Conservation (phyloP, 2,797 vertebrate species). For the Champsocephalus esox region DNA sequence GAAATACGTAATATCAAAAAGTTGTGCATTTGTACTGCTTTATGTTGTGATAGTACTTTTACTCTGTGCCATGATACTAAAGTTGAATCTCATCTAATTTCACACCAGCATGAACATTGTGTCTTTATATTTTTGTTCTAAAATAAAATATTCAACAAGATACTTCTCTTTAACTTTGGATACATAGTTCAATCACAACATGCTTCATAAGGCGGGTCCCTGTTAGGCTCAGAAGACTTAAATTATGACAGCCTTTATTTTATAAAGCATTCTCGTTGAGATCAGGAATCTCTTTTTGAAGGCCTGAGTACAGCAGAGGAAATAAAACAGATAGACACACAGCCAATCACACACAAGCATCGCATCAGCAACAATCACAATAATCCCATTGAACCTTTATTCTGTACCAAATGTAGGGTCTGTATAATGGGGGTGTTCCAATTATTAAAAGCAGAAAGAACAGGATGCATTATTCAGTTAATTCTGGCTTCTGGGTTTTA, state of each 20-base stretch:
- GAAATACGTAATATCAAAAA: not conserved
- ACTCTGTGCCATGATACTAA: not conserved
- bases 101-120: not conserved
- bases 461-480: not conserved
- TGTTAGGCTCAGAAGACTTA: not conserved
- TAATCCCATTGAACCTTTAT: not conserved
- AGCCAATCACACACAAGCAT: not conserved
- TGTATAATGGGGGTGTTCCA: not conserved
- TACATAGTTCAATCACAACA: not conserved
- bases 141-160: not conserved
- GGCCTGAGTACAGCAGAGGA: not conserved
- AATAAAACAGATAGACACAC: not conserved
- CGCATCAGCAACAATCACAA: not conserved
- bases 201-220: not conserved
- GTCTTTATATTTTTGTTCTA: not conserved
- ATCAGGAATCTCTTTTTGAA: not conserved
- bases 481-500: not conserved
- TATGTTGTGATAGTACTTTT: too few species aligned
- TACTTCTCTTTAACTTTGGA: not conserved
- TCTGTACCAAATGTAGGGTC: not conserved
- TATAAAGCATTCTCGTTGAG: not conserved
- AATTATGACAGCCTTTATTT: slow-evolving; percentile 4
- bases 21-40: too few species aligned
- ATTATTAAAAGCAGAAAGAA: not conserved
- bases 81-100: not conserved